These are phyloP conservation scores for Stenotaenia linearis DNA, from an alignment of 2,888 invertebrate genomes.

Conservation along the genomic window DNA sequence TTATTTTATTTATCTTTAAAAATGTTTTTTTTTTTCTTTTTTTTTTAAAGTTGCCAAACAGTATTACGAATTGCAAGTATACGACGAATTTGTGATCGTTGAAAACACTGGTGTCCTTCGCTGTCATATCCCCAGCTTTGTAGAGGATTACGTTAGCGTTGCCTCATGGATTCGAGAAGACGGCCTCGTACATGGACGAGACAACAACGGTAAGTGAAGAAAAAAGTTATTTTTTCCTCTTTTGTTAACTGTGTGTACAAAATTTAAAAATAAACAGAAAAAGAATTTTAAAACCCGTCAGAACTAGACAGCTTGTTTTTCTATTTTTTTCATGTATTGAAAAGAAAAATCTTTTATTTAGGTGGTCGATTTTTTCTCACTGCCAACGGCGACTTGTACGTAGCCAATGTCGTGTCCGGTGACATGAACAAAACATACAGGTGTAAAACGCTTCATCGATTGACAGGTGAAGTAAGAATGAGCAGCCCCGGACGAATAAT, in stretches of 20 bases:
- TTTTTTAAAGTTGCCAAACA: slow-evolving; percentile 28
- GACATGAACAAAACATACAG: slow-evolving; percentile 35
- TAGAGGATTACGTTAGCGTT: slow-evolving; percentile 31
- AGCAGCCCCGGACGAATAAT: slow-evolving; percentile 36
- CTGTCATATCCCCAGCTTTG: slow-evolving; percentile 31
- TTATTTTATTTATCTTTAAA: no score
- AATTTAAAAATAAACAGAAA: neutral
- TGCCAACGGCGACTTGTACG: slow-evolving; percentile 36
- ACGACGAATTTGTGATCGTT: slow-evolving; percentile 31
- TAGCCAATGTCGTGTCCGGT: slow-evolving; percentile 33
- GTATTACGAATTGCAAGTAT: slow-evolving; percentile 31
- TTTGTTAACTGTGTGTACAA: neutral
- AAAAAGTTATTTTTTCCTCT: neutral
- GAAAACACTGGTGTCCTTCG: slow-evolving; percentile 30
- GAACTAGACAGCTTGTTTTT: neutral
- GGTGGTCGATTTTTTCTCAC: slow-evolving; percentile 36
- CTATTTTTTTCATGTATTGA: neutral
- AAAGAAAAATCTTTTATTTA: slow-evolving; percentile 24
- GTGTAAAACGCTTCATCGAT: slow-evolving; percentile 36
- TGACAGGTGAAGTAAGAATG: slow-evolving; percentile 35
- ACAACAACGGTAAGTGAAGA: slow-evolving; percentile 28
- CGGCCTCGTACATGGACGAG: slow-evolving; percentile 3
- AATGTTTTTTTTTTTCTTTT: neutral
- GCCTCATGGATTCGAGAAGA: slow-evolving; percentile 27
- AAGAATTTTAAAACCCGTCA: neutral